These are phyloP conservation scores for Strongylocentrotus purpuratus DNA, from an alignment of 35 echinoderm and acorn worm genomes.

Conservation along the genomic window DNA sequence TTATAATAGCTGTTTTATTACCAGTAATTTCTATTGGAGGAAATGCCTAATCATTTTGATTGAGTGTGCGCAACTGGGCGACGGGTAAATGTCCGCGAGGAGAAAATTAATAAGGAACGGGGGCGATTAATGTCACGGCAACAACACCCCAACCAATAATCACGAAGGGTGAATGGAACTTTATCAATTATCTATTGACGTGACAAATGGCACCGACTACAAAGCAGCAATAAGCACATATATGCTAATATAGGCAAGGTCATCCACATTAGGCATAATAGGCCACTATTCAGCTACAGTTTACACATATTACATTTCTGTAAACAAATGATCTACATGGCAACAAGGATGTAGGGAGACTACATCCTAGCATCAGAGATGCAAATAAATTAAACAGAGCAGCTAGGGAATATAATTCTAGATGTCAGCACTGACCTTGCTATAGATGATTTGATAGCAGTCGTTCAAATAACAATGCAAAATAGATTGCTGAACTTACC, in stretches of 20 bases:
- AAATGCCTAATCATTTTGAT: not conserved
- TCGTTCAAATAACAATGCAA: not conserved
- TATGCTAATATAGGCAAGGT: not conserved
- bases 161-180: not conserved
- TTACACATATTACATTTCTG: not conserved
- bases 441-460: not conserved
- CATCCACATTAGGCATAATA: not conserved
- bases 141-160: not conserved
- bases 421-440: not conserved
- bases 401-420: not conserved
- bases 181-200: not conserved
- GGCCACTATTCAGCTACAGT: not conserved
- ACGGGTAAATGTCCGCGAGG: not conserved
- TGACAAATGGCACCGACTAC: not conserved
- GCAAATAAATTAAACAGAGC: not conserved
- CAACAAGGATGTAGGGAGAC: not conserved
- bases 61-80: not conserved
- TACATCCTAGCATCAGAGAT: not conserved
- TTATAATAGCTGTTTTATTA: too few relatives aligned
- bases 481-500: not conserved
- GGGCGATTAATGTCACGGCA: not conserved
- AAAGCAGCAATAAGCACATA: not conserved
- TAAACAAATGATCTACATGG: not conserved
- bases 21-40: not conserved
- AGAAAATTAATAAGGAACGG: not conserved